phyloP scores from a whole-genome alignment of 2,888 invertebrate genomes.

The Aphidius colemani region DNA sequence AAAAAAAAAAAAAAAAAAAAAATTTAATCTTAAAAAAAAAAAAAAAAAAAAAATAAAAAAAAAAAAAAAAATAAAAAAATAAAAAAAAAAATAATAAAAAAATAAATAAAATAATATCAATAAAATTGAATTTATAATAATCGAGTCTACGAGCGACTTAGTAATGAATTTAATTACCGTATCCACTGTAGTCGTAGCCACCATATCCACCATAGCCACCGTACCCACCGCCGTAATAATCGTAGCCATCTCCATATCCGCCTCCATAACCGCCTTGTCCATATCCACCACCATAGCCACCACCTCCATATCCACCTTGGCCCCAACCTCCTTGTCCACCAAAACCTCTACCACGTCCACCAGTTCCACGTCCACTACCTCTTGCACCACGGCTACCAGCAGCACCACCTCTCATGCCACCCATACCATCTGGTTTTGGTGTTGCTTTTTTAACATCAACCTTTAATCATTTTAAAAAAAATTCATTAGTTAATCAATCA shows the following conservation, averaged over 20 bases:
- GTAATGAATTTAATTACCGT: conserved; percentile 71
- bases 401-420: conserved; percentile 68
- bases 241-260: conserved; percentile 72
- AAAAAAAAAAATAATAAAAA: conserved; percentile 28
- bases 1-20: too few relatives aligned
- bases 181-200: conserved; percentile 81
- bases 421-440: conserved; percentile 82
- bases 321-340: conserved; percentile 62
- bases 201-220: conserved; percentile 81
- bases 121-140: conserved; percentile 15
- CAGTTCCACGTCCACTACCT: conserved; percentile 68
- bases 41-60: too few relatives aligned
- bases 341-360: conserved; percentile 57
- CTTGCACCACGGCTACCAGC: conserved; percentile 68
- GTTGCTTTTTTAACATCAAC: conserved; percentile 95
- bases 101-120: conserved; percentile 28
- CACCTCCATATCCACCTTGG: conserved; percentile 70
- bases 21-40: too few relatives aligned
- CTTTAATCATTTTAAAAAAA: conserved; percentile 54
- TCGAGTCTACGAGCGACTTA: conserved; percentile 33
- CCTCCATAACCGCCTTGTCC: conserved; percentile 65
- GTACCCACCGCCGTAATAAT: conserved; percentile 72
- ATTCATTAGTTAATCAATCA: background rate
- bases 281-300: conserved; percentile 65
- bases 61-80: conserved; percentile 1